Conservation (phyloP, 2,888 invertebrate species). For the Nomada goodeniana region DNA sequence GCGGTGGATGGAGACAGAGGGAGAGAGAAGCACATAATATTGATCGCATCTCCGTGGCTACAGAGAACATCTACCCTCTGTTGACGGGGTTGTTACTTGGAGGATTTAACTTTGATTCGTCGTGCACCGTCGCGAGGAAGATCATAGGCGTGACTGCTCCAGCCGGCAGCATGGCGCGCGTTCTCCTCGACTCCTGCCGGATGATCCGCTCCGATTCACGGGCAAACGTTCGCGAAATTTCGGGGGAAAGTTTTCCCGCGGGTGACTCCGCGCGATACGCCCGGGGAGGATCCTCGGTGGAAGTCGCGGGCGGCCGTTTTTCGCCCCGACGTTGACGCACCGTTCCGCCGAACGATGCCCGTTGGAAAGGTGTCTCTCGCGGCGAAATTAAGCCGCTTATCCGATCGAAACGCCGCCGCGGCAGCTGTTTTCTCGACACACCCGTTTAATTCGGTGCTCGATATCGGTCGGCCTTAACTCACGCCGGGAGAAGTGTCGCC, state of each 20-base stretch:
- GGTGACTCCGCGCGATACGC: too few species aligned
- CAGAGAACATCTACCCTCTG: conserved; percentile 83
- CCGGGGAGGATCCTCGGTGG: too few species aligned
- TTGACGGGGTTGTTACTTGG: conserved; percentile 83
- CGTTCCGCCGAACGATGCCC: conserved; percentile 37
- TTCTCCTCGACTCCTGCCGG: background rate
- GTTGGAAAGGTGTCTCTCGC: conserved; percentile 65
- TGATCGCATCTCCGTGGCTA: conserved; percentile 84
- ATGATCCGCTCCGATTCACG: background rate
- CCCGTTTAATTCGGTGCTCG: conserved; percentile 69
- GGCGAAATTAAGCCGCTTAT: conserved; percentile 70
- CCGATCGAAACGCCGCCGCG: conserved; percentile 62
- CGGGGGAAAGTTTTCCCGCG: too few species aligned
- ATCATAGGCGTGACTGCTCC: conserved; percentile 72
- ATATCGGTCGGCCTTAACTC: conserved; percentile 60
- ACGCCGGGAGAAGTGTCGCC: conserved; percentile 56
- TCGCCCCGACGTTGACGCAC: conserved; percentile 35
- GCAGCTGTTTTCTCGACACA: conserved; percentile 67
- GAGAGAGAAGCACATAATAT: conserved; percentile 80
- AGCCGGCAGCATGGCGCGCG: conserved; percentile 60
- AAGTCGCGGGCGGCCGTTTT: background rate
- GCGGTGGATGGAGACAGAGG: conserved; percentile 37
- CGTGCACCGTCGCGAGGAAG: conserved; percentile 59
- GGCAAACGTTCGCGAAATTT: too few species aligned
- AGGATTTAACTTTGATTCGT: conserved; percentile 80